These are phyloP conservation scores for Thera obeliscata DNA, from an alignment of 2,888 invertebrate genomes.

Conservation along the genomic window DNA sequence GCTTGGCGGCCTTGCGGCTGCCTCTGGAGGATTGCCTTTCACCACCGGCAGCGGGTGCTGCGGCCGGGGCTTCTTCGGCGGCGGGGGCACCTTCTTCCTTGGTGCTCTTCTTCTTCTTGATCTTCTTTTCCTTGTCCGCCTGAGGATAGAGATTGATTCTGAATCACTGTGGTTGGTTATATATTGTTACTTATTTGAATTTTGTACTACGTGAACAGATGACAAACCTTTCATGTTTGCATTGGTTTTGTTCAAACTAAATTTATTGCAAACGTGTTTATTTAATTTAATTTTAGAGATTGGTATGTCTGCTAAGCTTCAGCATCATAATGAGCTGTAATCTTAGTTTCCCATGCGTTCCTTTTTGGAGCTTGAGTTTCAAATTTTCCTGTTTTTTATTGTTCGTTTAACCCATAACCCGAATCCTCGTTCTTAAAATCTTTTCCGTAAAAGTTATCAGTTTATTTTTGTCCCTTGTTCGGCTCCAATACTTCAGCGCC, in stretches of 20 bases:
- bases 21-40: conserved; percentile 92
- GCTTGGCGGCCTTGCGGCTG: conserved; percentile 92
- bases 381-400: neutral
- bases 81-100: conserved; percentile 87
- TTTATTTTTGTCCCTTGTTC: conserved; percentile 40
- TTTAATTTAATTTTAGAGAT: neutral
- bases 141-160: conserved; percentile 58
- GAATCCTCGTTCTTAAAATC: neutral
- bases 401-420: neutral
- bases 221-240: conserved; percentile 5
- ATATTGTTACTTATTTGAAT: neutral
- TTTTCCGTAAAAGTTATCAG: conserved; percentile 9
- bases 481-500: conserved; percentile 50
- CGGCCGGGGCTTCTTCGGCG: conserved; percentile 86
- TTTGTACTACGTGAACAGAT: neutral
- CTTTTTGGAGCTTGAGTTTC: neutral
- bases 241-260: neutral
- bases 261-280: neutral
- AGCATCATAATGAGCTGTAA: too few species aligned
- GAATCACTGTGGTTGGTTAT: conserved; percentile 3
- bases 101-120: conserved; percentile 89
- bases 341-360: neutral
- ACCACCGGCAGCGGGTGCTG: conserved; percentile 85
- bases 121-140: conserved; percentile 98
- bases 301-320: neutral